Conservation (phyloP, 2,888 invertebrate genomes). For the Melanostoma mellinum region DNA sequence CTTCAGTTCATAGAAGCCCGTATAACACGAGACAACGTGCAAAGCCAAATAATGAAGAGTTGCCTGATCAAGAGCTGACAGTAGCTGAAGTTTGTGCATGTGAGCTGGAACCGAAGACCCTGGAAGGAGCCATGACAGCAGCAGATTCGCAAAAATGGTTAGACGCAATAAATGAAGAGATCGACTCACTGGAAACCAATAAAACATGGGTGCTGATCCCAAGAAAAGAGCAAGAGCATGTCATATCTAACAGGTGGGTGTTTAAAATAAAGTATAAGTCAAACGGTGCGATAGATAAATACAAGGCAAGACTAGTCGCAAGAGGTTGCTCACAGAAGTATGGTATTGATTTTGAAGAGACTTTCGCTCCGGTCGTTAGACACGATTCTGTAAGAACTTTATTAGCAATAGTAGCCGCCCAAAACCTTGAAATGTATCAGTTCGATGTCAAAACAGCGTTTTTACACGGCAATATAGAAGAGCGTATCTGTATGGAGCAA, state of each 20-base stretch:
- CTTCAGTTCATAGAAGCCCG: constrained; percentile 28
- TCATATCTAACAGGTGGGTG: constrained; percentile 33
- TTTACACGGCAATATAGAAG: constrained; percentile 62
- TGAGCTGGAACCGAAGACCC: constrained; percentile 12
- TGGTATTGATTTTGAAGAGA: constrained; percentile 72
- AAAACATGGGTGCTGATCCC: constrained; percentile 29
- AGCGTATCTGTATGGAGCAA: constrained; percentile 48
- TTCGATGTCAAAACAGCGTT: constrained; percentile 73
- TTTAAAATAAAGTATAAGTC: constrained; percentile 39
- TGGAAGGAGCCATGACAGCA: constrained; percentile 13
- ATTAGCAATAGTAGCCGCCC: constrained; percentile 60
- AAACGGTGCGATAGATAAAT: constrained; percentile 43
- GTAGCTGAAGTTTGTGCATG: constrained; percentile 18
- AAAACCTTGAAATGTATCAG: constrained; percentile 49
- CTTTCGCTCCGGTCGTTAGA: constrained; percentile 69
- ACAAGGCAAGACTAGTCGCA: constrained; percentile 60
- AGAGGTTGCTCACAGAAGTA: constrained; percentile 67
- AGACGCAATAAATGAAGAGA: constrained; percentile 83
- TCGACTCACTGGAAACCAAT: constrained; percentile 81
- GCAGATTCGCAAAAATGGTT: too few relatives aligned
- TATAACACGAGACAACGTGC: constrained; percentile 23
- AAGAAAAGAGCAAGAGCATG: constrained; percentile 24
- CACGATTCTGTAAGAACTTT: constrained; percentile 60
- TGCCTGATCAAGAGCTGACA: too few relatives aligned
- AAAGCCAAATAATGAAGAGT: neutral